phyloP scores from a whole-genome alignment of 2,113 vertebrate species.

The Scomber scombrus region DNA sequence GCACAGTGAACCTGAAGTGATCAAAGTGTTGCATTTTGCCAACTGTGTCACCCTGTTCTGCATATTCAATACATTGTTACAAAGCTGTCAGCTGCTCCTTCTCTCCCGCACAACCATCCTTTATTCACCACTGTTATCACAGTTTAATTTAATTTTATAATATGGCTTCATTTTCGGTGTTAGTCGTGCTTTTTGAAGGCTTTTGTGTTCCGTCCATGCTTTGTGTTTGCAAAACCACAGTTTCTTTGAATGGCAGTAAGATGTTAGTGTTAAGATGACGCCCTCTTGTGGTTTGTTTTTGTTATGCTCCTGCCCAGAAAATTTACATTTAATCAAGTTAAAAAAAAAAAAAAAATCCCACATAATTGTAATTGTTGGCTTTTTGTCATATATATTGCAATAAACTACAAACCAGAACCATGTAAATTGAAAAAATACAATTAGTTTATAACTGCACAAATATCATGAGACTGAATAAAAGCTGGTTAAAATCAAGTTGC shows the following conservation, averaged over 20 bases:
- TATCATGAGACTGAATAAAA: neutral
- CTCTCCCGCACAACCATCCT: slow-evolving; percentile 40
- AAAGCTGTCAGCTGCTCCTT: slow-evolving; percentile 50
- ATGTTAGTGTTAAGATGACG: slow-evolving; percentile 5
- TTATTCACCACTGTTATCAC: slow-evolving; percentile 20
- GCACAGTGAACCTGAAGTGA: slow-evolving; percentile 39
- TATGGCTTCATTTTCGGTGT: neutral
- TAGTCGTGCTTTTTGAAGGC: neutral
- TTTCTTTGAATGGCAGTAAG: neutral
- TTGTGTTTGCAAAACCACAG: slow-evolving; percentile 9
- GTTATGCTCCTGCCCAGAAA: neutral
- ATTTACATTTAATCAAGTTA: neutral
- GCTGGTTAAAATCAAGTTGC: neutral
- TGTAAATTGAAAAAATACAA: too few species aligned
- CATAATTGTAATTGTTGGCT: neutral
- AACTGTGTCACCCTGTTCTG: neutral
- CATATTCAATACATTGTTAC: slow-evolving; percentile 14
- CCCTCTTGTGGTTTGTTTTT: slow-evolving; percentile 55
- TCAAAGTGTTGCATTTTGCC: slow-evolving; percentile 36
- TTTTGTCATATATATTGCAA: too few species aligned
- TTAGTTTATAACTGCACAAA: neutral
- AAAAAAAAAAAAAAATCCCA: too few species aligned
- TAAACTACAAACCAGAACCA: neutral
- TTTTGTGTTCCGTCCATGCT: neutral
- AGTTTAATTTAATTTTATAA: neutral